A percentile compares a stretch with the other conserved stretches of the same genome.
These are phyloP conservation scores for Gortyna flavago DNA, from an alignment of 2,888 invertebrate genomes.

Conservation along the genomic window DNA sequence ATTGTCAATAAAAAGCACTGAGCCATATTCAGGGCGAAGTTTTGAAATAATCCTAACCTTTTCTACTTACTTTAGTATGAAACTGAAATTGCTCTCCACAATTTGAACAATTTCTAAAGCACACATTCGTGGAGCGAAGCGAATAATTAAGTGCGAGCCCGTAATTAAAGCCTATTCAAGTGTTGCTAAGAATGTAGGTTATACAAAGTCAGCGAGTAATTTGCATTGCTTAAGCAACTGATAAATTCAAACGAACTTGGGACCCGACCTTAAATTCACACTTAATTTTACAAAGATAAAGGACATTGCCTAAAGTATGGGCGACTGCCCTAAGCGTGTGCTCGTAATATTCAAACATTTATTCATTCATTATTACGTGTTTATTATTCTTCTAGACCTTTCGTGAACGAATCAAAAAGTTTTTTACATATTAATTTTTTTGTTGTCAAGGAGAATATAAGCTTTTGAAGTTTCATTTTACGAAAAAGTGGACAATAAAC, in stretches of 20 bases:
- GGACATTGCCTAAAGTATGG: no score
- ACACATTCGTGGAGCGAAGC: slow-evolving; percentile 52
- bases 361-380: no score
- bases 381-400: no score
- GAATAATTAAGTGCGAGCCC: slow-evolving; percentile 66
- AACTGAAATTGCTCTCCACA: slow-evolving; percentile 47
- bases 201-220: slow-evolving; percentile 34
- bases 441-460: no score
- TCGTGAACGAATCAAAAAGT: no score
- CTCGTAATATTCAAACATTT: no score
- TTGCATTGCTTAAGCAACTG: slow-evolving; percentile 44
- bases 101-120: slow-evolving; percentile 50
- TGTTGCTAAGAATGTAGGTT: slow-evolving; percentile 44
- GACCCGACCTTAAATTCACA: not conserved
- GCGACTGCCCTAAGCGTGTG: no score
- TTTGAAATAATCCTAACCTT: slow-evolving; percentile 26
- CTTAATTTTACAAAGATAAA: not conserved
- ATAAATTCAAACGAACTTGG: slow-evolving; percentile 34
- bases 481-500: no score
- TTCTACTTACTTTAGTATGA: slow-evolving; percentile 18
- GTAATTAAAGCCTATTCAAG: slow-evolving; percentile 66
- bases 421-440: no score
- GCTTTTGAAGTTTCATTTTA: no score
- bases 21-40: not conserved
- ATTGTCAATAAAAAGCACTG: slow-evolving; percentile 19